Evolutionary conservation across 1,140 invertebrate genomes (phyloP).

Genomic region (Solenopsis fugax): DNA sequence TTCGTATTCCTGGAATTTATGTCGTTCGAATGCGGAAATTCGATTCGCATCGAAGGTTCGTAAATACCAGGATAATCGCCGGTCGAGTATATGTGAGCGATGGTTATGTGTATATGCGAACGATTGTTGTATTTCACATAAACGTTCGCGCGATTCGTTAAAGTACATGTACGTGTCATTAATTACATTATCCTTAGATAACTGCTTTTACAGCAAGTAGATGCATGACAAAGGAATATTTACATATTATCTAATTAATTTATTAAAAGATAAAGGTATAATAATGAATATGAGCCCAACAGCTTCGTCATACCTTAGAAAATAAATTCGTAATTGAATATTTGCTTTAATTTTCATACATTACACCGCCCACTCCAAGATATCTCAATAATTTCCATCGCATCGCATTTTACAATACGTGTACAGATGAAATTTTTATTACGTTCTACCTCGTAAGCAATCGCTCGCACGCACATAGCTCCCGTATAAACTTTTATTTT

Average conservation of each 20-base stretch:
- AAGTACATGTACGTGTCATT: background rate
- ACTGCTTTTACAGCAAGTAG: background rate
- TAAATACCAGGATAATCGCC: constrained; percentile 52
- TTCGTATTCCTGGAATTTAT: constrained; percentile 49
- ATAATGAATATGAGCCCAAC: background rate
- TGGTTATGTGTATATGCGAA: background rate
- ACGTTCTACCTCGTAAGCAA: constrained; percentile 11
- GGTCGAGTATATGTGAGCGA: background rate
- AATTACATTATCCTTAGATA: background rate
- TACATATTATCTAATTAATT: background rate
- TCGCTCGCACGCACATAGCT: background rate
- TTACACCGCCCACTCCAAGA: background rate
- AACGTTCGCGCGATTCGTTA: background rate
- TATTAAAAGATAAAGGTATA: background rate
- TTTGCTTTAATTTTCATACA: background rate
- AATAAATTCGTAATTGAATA: background rate
- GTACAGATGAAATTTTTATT: constrained; percentile 25
- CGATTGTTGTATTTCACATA: constrained; percentile 17
- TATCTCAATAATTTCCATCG: background rate
- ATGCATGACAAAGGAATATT: background rate
- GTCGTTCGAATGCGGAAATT: constrained; percentile 27
- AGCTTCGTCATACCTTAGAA: background rate
- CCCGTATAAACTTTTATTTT: constrained; percentile 47
- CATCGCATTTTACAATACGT: background rate
- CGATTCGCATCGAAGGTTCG: constrained; percentile 1